phyloP scores from a whole-genome alignment of 2,797 vertebrate genomes.

The Acipenser oxyrinchus region DNA sequence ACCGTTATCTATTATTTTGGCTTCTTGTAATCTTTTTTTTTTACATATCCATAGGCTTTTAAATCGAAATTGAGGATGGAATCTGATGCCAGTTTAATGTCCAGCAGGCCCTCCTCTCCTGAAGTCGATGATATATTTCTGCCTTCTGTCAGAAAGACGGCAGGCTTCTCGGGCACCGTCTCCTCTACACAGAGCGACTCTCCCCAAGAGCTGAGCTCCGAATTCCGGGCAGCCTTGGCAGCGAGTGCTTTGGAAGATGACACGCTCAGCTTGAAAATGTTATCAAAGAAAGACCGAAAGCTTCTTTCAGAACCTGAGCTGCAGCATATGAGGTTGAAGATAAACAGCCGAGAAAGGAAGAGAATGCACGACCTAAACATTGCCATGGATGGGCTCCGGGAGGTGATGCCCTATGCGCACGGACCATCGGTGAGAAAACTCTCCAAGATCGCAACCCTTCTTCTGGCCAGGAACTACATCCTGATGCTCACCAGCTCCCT shows the following conservation, averaged over 20 bases:
- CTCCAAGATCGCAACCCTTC: slow-evolving; percentile 94
- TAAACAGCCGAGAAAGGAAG: slow-evolving; percentile 95
- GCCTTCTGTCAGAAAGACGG: slow-evolving; percentile 69
- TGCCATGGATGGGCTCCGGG: slow-evolving; percentile 94
- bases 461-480: slow-evolving; percentile 95
- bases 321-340: slow-evolving; percentile 89
- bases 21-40: not conserved
- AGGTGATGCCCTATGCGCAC: slow-evolving; percentile 97
- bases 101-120: slow-evolving; percentile 89
- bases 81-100: slow-evolving; percentile 88
- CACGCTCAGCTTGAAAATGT: slow-evolving; percentile 48
- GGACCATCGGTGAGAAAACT: slow-evolving; percentile 95
- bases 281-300: slow-evolving; percentile 91
- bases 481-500: slow-evolving; percentile 95
- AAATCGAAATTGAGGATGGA: slow-evolving; percentile 63
- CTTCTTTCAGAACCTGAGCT: slow-evolving; percentile 86
- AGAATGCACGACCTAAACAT: slow-evolving; percentile 97
- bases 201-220: slow-evolving; percentile 62
- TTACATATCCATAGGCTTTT: slow-evolving; percentile 8
- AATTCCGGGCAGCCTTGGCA: slow-evolving; percentile 62
- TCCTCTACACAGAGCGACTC: slow-evolving; percentile 90
- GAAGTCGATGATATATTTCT: slow-evolving; percentile 87
- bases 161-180: slow-evolving; percentile 75
- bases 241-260: slow-evolving; percentile 64
- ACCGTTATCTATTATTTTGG: not conserved